A percentile compares a stretch with the other conserved stretches of the same genome.
Conservation (phyloP, 2,113 vertebrate species). For the Eleginops maclovinus region DNA sequence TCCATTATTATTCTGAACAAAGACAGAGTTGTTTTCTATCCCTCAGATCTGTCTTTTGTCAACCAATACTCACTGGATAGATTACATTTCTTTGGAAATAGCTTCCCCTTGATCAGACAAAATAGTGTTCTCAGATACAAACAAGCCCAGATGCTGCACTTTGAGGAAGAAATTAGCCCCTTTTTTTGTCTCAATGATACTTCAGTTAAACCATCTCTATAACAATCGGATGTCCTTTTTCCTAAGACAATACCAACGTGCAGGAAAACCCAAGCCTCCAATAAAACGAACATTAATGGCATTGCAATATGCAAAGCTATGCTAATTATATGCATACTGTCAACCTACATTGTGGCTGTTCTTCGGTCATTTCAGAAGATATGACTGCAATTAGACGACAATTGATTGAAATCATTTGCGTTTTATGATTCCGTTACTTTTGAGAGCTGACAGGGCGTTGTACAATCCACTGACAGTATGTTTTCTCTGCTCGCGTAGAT, state of each 20-base stretch:
- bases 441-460: constrained; percentile 65
- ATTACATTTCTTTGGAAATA: constrained; percentile 49
- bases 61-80: constrained; percentile 29
- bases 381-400: constrained; percentile 77
- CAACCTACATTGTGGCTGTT: constrained; percentile 71
- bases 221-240: constrained; percentile 22
- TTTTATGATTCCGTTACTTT: constrained; percentile 78
- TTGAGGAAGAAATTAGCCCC: constrained; percentile 59
- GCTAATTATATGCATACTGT: constrained; percentile 80
- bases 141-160: constrained; percentile 33
- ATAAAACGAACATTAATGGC: constrained; percentile 75
- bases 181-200: constrained; percentile 50
- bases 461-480: constrained; percentile 70
- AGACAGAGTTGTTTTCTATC: constrained; percentile 52
- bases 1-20: constrained; percentile 67
- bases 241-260: constrained; percentile 48
- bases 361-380: constrained; percentile 70
- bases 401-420: constrained; percentile 79
- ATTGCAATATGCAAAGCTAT: constrained; percentile 76
- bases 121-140: constrained; percentile 33
- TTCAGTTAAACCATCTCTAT: constrained; percentile 32
- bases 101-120: constrained; percentile 52
- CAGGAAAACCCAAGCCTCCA: constrained; percentile 45
- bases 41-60: constrained; percentile 68
- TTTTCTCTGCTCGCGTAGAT: constrained; percentile 65